Evolutionary conservation across 2,797 vertebrate species (phyloP).

Genomic region (Gymnocypris eckloni): DNA sequence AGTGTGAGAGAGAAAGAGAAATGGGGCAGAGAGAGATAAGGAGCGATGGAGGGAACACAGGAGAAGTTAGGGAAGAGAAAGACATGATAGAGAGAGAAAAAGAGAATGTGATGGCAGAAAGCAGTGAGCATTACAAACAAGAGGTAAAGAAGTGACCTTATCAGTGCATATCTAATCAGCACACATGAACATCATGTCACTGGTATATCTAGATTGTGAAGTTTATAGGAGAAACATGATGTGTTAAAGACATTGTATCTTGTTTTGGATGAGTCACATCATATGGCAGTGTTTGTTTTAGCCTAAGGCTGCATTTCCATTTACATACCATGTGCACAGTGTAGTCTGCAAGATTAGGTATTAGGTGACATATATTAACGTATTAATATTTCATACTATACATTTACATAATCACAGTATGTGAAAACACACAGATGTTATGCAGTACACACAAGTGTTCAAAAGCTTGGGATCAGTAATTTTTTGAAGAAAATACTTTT

Average conservation of each 20-base stretch:
- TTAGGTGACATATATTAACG: background rate
- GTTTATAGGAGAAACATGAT: background rate
- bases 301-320: background rate
- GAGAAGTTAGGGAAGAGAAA: conserved; percentile 31
- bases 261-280: background rate
- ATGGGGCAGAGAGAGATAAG: conserved; percentile 20
- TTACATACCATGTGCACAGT: background rate
- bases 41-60: conserved; percentile 22
- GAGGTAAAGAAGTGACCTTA: conserved; percentile 19
- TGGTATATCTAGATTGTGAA: background rate
- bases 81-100: conserved; percentile 19
- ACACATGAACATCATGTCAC: background rate
- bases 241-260: background rate
- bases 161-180: background rate
- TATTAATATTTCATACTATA: background rate
- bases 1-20: conserved; percentile 30
- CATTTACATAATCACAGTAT: background rate
- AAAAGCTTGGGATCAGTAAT: background rate
- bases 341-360: background rate
- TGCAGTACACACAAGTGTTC: background rate
- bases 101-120: conserved; percentile 16
- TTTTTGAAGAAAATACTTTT: too few relatives aligned
- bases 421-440: background rate
- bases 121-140: conserved; percentile 35
- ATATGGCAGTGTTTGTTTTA: background rate